A percentile compares a stretch with the other conserved stretches of the same genome.
Evolutionary conservation across 2,888 invertebrate species (phyloP).

Genomic region (Bimastos eiseni): DNA sequence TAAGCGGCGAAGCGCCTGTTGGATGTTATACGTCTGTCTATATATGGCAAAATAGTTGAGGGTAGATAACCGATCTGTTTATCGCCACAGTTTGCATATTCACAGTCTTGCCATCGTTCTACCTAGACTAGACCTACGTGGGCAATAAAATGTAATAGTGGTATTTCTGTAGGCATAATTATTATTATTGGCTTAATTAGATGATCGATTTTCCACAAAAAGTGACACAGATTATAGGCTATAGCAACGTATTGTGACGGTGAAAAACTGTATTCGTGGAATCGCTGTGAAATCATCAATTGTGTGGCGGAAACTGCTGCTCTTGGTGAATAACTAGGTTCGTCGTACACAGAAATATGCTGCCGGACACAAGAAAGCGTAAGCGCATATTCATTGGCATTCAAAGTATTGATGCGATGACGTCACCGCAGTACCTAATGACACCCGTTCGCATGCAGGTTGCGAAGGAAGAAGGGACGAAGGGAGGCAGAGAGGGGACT

Average conservation of each 20-base stretch:
- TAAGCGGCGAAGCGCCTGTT: neutral
- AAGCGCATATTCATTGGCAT: conserved; percentile 13
- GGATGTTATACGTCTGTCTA: neutral
- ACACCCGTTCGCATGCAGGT: neutral
- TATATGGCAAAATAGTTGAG: neutral
- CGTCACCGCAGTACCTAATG: neutral
- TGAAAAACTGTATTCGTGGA: neutral
- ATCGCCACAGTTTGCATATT: neutral
- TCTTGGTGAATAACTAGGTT: neutral
- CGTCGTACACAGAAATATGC: neutral
- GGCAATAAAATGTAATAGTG: neutral
- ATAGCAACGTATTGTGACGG: too few relatives aligned
- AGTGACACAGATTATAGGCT: neutral
- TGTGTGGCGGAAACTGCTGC: neutral
- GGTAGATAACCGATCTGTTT: neutral
- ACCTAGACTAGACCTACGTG: too few relatives aligned
- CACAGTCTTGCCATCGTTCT: neutral
- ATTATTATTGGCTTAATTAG: neutral
- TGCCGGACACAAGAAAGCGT: neutral
- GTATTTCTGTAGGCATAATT: conserved; percentile 3
- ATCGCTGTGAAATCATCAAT: neutral
- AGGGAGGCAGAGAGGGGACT: neutral
- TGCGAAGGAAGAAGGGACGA: neutral
- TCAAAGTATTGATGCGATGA: conserved; percentile 13
- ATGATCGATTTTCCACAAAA: neutral